Conservation (phyloP, 2,888 invertebrate species). For the Microplitis manilae region DNA sequence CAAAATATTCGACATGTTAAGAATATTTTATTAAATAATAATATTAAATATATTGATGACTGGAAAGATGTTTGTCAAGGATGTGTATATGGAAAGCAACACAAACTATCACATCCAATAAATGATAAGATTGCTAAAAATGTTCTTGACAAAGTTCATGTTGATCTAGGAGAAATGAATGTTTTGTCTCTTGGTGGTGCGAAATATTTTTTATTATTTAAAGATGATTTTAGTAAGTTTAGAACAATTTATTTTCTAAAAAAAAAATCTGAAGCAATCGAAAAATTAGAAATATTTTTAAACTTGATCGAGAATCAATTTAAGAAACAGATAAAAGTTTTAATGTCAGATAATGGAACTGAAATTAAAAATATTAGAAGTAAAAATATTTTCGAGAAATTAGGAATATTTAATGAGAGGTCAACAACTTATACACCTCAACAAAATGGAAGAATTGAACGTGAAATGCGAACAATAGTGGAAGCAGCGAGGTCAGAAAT, state of each 20-base stretch:
- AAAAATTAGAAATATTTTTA: conserved; percentile 48
- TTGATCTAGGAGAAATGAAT: conserved; percentile 57
- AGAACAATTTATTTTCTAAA: conserved; percentile 56
- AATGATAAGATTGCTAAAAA: conserved; percentile 51
- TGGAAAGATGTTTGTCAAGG: conserved; percentile 54
- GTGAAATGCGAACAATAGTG: conserved; percentile 62
- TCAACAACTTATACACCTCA: conserved; percentile 56
- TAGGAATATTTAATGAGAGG: conserved; percentile 54
- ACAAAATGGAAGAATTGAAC: conserved; percentile 61
- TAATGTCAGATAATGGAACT: conserved; percentile 41
- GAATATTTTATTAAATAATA: conserved; percentile 48
- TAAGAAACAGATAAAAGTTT: conserved; percentile 52
- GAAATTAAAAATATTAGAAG: conserved; percentile 57
- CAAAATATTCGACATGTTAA: conserved; percentile 55
- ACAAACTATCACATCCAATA: conserved; percentile 52
- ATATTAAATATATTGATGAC: conserved; percentile 54
- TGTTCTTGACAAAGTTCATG: conserved; percentile 55
- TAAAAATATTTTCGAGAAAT: conserved; percentile 50
- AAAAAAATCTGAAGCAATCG: conserved; percentile 52
- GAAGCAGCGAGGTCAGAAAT: conserved; percentile 57
- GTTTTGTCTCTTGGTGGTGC: conserved; percentile 55
- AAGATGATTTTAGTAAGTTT: conserved; percentile 56
- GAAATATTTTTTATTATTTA: conserved; percentile 56
- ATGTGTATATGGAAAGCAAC: conserved; percentile 55
- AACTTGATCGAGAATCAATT: conserved; percentile 57